Evolutionary conservation across 2,113 vertebrate genomes (phyloP).

Genomic region (Ardeotis arabs): DNA sequence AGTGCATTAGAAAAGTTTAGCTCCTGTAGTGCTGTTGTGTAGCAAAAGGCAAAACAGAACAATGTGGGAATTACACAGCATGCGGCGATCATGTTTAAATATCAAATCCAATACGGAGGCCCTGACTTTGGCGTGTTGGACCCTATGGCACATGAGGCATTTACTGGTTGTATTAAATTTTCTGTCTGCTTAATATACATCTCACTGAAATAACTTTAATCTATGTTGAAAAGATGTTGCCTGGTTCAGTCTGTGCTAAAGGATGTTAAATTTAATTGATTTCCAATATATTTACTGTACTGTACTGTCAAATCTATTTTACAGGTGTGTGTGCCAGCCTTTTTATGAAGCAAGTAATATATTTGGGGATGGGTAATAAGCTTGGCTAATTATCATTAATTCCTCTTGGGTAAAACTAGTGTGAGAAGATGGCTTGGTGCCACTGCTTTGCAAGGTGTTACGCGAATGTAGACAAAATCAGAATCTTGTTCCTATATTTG

Average conservation of each 20-base stretch:
- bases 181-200: neutral
- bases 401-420: slow-evolving; percentile 24
- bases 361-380: neutral
- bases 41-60: neutral
- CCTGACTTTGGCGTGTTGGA: neutral
- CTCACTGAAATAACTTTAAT: neutral
- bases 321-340: neutral
- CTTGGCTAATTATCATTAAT: slow-evolving; percentile 42
- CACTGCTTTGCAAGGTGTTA: slow-evolving; percentile 40
- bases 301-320: slow-evolving; percentile 31
- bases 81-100: neutral
- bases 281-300: neutral
- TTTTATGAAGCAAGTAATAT: slow-evolving; percentile 33
- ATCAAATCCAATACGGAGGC: neutral
- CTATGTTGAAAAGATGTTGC: neutral
- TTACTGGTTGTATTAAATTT: neutral
- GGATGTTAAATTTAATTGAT: slow-evolving; percentile 7
- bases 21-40: neutral
- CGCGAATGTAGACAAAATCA: slow-evolving; percentile 24
- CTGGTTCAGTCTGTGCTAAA: slow-evolving; percentile 12
- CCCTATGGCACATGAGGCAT: neutral
- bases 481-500: slow-evolving; percentile 46
- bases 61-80: neutral
- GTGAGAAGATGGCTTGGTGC: slow-evolving; percentile 31
- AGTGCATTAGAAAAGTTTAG: neutral